A percentile compares a stretch with the other conserved stretches of the same genome.
Evolutionary conservation across 1,140 invertebrate species (phyloP).

Genomic region (Drosophila arawakana): DNA sequence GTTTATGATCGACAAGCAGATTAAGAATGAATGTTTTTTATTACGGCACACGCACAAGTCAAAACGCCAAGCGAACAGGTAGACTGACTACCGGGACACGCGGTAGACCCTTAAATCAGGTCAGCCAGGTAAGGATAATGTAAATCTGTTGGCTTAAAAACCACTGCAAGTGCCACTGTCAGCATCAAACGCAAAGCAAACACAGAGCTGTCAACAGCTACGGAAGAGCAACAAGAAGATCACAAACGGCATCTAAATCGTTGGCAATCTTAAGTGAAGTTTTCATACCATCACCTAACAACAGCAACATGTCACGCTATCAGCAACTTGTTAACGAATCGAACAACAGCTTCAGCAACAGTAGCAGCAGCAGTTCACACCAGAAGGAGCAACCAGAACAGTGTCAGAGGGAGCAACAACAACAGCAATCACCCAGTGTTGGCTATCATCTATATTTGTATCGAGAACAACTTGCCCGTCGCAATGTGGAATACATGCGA

Average conservation of each 20-base stretch:
- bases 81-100: background rate
- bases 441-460: conserved; percentile 71
- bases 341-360: background rate
- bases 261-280: conserved; percentile 8
- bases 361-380: background rate
- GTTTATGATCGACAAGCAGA: conserved; percentile 60
- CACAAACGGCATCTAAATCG: conserved; percentile 16
- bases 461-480: conserved; percentile 64
- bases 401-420: conserved; percentile 25
- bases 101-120: conserved; percentile 15
- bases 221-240: background rate
- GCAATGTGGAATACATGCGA: conserved; percentile 68
- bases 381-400: conserved; percentile 2
- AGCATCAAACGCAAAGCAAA: conserved; percentile 58
- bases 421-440: conserved; percentile 41
- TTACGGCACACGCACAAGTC: conserved; percentile 62
- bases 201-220: conserved; percentile 47
- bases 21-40: conserved; percentile 83
- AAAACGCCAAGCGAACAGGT: conserved; percentile 45
- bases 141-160: conserved; percentile 37
- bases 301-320: conserved; percentile 29
- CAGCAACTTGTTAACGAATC: conserved; percentile 32
- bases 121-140: background rate
- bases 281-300: conserved; percentile 7
- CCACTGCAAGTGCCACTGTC: background rate